These are phyloP conservation scores for Solenopsis fugax DNA, from an alignment of 1,140 invertebrate species.

Conservation along the genomic window DNA sequence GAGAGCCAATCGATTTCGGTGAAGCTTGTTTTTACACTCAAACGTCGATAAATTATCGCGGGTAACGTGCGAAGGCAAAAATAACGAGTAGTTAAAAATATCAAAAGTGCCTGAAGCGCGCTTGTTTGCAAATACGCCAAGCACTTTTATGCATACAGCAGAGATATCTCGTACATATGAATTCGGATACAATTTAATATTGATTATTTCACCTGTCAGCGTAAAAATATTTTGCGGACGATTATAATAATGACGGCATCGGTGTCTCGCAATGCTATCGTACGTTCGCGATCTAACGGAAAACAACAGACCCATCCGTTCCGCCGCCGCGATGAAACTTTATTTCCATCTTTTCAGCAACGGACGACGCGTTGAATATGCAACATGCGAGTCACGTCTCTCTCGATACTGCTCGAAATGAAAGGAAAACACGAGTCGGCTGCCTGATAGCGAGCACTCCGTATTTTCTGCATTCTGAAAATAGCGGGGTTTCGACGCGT, in stretches of 20 bases:
- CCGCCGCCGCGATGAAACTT: background rate
- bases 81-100: slow-evolving; percentile 48
- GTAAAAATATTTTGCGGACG: slow-evolving; percentile 15
- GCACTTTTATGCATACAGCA: background rate
- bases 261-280: too few species aligned
- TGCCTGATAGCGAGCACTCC: slow-evolving; percentile 8
- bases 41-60: slow-evolving; percentile 44
- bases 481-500: slow-evolving; percentile 31
- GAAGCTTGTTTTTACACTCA: slow-evolving; percentile 18
- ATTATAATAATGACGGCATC: background rate
- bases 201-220: background rate
- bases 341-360: slow-evolving; percentile 39
- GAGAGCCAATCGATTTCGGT: background rate
- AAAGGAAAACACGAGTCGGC: slow-evolving; percentile 41
- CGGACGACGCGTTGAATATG: slow-evolving; percentile 12
- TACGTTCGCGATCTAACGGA: background rate
- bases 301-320: background rate
- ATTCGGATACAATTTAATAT: slow-evolving; percentile 8
- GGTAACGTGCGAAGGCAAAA: background rate
- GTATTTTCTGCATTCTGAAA: slow-evolving; percentile 54
- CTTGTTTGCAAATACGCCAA: background rate
- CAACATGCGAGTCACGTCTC: slow-evolving; percentile 10
- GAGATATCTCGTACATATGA: background rate
- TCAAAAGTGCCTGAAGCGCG: background rate
- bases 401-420: slow-evolving; percentile 36